These are phyloP conservation scores for Habrosyne pyritoides DNA, from an alignment of 2,888 invertebrate genomes.

Conservation along the genomic window DNA sequence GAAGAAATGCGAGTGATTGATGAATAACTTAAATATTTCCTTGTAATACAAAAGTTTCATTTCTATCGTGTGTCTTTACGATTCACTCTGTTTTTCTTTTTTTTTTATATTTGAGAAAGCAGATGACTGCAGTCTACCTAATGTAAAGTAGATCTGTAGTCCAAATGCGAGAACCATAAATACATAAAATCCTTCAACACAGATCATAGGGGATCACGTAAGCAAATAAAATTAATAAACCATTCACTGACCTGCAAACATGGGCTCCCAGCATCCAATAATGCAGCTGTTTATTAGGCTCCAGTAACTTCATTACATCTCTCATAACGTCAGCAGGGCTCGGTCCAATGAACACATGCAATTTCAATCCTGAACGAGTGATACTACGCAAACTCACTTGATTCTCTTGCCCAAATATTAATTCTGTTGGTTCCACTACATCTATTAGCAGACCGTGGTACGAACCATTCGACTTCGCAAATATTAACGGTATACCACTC, in stretches of 20 bases:
- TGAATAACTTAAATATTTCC: no score
- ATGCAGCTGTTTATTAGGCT: conserved; percentile 47
- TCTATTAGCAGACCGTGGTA: conserved; percentile 84
- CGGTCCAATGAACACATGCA: conserved; percentile 72
- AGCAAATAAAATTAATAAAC: no score
- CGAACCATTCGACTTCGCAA: conserved; percentile 73
- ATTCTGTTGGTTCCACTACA: conserved; percentile 80
- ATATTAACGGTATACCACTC: conserved; percentile 77
- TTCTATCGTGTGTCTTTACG: no score
- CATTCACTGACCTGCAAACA: conserved; percentile 62
- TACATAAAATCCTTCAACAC: no score
- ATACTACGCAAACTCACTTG: conserved; percentile 83
- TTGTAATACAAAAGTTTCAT: no score
- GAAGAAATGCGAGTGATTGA: no score
- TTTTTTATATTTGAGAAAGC: no score
- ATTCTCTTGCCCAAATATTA: conserved; percentile 77
- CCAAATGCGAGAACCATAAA: no score
- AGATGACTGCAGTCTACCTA: no score
- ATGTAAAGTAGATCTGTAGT: no score
- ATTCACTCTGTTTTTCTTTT: no score
- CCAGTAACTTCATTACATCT: conserved; percentile 58
- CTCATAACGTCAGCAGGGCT: conserved; percentile 66
- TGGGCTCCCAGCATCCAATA: conserved; percentile 79
- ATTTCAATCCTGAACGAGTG: conserved; percentile 60
- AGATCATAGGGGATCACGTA: no score